Evolutionary conservation across 2,888 invertebrate genomes (phyloP).

Genomic region (Spisula subtruncata): DNA sequence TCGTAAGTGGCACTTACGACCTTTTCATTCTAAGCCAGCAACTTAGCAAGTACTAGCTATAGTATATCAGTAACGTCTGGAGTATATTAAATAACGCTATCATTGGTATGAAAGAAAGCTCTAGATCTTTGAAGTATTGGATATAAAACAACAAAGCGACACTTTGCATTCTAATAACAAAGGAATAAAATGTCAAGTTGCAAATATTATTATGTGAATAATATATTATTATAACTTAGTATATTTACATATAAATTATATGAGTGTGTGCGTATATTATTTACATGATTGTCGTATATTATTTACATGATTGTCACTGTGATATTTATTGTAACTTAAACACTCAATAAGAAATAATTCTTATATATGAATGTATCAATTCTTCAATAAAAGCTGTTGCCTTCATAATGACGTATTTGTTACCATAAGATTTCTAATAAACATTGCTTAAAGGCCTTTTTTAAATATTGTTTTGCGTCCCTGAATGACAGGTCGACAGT

Average conservation of each 20-base stretch:
- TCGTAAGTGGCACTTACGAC: too few relatives aligned
- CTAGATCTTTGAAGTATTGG: background rate
- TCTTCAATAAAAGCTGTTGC: background rate
- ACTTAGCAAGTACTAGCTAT: too few relatives aligned
- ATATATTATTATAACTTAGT: background rate
- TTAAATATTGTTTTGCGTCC: too few relatives aligned
- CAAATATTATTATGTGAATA: background rate
- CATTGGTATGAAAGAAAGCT: background rate
- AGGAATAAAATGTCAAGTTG: background rate
- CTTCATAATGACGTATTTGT: background rate
- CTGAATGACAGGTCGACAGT: too few relatives aligned
- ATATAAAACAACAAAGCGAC: constrained; percentile 16
- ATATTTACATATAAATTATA: background rate
- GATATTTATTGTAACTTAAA: too few relatives aligned
- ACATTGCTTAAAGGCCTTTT: background rate
- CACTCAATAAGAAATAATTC: background rate
- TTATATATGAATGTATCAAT: background rate
- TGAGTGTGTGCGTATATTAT: background rate
- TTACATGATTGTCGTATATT: too few relatives aligned
- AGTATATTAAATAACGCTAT: background rate
- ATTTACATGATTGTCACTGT: too few relatives aligned
- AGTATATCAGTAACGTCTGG: background rate
- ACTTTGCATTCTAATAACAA: background rate
- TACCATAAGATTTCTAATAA: constrained; percentile 13
- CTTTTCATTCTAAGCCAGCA: too few relatives aligned